Conservation (phyloP, 1,140 invertebrate species). For the Conus betulinus region DNA sequence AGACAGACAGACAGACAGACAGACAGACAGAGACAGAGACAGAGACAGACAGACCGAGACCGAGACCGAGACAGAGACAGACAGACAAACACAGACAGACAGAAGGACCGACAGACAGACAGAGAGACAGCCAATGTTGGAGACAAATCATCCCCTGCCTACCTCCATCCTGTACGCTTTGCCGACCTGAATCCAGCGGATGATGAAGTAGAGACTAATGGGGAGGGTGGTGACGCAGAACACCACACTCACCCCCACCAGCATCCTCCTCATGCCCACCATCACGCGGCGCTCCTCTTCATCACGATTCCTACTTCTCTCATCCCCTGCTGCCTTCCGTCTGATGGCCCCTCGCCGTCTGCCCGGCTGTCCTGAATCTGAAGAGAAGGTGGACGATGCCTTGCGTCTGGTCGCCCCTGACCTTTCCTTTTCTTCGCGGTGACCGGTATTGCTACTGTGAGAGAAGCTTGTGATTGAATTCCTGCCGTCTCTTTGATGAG, state of each 20-base stretch:
- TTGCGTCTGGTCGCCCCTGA: too few species aligned
- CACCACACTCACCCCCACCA: conserved; percentile 39
- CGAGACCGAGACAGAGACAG: neutral
- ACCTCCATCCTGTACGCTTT: too few species aligned
- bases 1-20: neutral
- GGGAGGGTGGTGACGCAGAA: conserved; percentile 45
- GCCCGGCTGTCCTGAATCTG: too few species aligned
- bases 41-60: neutral
- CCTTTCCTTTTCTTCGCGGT: too few species aligned
- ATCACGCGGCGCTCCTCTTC: neutral
- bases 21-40: neutral
- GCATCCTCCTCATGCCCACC: conserved; percentile 40
- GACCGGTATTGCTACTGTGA: too few species aligned
- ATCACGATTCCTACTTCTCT: too few species aligned
- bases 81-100: neutral
- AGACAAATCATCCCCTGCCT: neutral
- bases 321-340: too few species aligned
- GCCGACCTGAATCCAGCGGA: neutral
- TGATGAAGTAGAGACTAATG: conserved; percentile 46
- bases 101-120: neutral
- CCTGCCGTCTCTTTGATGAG: too few species aligned
- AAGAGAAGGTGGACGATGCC: too few species aligned
- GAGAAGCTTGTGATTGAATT: too few species aligned
- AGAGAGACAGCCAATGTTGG: neutral
- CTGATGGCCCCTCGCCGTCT: too few species aligned